Conservation (phyloP, 2,113 vertebrate genomes). For the Cyphomyrus plagiostoma region DNA sequence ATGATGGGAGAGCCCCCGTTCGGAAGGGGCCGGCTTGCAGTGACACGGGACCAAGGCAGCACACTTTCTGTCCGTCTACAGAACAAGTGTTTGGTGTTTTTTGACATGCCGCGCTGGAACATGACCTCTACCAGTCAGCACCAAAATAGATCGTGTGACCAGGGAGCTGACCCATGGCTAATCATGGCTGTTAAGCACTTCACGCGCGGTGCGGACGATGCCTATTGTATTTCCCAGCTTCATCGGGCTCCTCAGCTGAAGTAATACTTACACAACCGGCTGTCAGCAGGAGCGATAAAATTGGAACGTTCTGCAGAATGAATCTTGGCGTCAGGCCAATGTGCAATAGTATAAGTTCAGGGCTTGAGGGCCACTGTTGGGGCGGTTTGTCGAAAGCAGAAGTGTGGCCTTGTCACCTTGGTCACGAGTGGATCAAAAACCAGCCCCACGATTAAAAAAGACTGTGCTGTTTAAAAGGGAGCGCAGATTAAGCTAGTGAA, state of each 20-base stretch:
- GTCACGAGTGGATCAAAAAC: background rate
- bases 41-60: background rate
- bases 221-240: background rate
- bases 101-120: background rate
- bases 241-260: background rate
- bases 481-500: background rate
- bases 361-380: background rate
- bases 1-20: background rate
- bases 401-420: background rate
- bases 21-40: background rate
- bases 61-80: background rate
- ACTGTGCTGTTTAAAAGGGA: background rate
- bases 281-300: background rate
- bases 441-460: background rate
- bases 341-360: background rate
- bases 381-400: background rate
- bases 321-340: background rate
- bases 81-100: constrained; percentile 14
- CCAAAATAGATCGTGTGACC: constrained; percentile 14
- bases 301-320: background rate
- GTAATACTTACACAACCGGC: background rate
- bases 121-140: background rate
- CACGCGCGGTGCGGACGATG: background rate
- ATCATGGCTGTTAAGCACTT: background rate
- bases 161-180: background rate